These are phyloP conservation scores for Brachymystax lenok DNA, from an alignment of 2,797 vertebrate genomes.

Conservation along the genomic window DNA sequence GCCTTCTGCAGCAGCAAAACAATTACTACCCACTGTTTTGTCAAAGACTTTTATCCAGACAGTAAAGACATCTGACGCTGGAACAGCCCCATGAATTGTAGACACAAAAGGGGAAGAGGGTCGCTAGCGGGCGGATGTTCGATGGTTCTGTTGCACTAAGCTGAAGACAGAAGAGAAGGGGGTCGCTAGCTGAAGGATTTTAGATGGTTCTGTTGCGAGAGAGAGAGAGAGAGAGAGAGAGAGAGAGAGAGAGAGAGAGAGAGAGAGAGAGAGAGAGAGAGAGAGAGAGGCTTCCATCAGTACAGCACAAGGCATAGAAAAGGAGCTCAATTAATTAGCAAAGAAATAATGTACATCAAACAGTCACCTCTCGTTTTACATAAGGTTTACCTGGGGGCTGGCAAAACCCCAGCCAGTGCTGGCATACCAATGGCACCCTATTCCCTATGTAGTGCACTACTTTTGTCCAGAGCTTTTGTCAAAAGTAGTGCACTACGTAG, in stretches of 20 bases:
- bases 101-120: constrained; percentile 38
- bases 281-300: no score
- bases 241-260: no score
- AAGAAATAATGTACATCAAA: constrained; percentile 23
- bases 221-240: neutral
- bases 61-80: constrained; percentile 67
- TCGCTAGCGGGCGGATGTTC: neutral
- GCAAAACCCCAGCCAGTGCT: constrained; percentile 11
- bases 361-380: constrained; percentile 29
- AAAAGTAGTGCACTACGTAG: no score
- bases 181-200: constrained; percentile 35
- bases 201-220: constrained; percentile 48
- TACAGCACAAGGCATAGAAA: no score
- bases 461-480: no score
- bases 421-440: no score
- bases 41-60: constrained; percentile 61
- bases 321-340: neutral
- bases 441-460: no score
- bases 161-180: no score
- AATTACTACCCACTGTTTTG: constrained; percentile 56
- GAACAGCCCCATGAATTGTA: constrained; percentile 65
- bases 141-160: no score
- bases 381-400: constrained; percentile 53
- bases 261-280: no score
- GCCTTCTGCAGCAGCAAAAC: neutral